Evolutionary conservation across 1,140 invertebrate species (phyloP).

Genomic region (Chlorops oryzae): DNA sequence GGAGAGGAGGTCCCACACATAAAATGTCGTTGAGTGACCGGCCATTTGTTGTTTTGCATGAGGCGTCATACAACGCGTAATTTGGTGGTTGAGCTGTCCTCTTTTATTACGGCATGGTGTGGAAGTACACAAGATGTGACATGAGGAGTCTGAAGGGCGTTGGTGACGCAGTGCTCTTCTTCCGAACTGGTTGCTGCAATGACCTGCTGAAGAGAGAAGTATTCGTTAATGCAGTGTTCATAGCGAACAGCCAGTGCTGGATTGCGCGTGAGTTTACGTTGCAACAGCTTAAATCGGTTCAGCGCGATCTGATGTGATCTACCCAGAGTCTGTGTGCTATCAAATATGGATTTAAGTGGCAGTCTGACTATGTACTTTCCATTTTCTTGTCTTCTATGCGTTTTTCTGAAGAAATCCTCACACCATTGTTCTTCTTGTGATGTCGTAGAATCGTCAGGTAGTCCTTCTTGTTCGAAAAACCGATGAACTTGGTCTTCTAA

Average conservation of each 20-base stretch:
- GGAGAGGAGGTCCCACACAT: conserved; percentile 32
- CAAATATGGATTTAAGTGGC: no score
- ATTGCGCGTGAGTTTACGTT: conserved; percentile 26
- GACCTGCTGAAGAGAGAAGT: conserved; percentile 27
- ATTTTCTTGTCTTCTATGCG: not conserved
- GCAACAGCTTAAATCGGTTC: not conserved
- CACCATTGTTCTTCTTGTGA: not conserved
- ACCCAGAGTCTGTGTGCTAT: no score
- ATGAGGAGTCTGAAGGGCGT: no score
- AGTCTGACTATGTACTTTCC: no score
- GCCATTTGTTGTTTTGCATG: conserved; percentile 19
- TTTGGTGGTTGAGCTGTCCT: conserved; percentile 21
- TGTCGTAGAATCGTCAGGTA: no score
- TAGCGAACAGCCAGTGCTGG: no score
- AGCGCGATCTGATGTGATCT: no score
- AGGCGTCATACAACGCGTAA: conserved; percentile 30
- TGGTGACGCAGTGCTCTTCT: no score
- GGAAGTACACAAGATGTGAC: no score
- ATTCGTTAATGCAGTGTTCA: conserved; percentile 17
- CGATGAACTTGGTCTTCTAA: no score
- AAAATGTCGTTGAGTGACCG: conserved; percentile 37
- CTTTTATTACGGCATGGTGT: conserved; percentile 9
- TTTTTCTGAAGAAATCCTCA: not conserved
- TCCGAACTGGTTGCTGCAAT: no score
- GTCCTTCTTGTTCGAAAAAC: no score